phyloP scores from a whole-genome alignment of 2,113 vertebrate genomes.

The Ardeotis arabs region DNA sequence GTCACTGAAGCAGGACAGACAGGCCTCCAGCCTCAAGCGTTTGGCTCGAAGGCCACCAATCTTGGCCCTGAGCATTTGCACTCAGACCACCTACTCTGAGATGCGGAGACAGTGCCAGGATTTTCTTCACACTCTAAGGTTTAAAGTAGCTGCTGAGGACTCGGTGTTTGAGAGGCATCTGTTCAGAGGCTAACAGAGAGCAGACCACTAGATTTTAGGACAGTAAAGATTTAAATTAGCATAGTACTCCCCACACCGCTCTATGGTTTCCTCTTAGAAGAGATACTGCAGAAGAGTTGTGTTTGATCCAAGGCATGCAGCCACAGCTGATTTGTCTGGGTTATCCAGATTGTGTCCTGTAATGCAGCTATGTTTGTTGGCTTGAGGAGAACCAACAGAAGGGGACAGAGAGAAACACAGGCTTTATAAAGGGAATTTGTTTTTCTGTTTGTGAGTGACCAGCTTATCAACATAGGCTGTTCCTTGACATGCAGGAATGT shows the following conservation, averaged over 20 bases:
- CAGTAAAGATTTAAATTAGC: not conserved
- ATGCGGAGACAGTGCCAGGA: not conserved
- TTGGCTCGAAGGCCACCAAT: not conserved
- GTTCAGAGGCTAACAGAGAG: not conserved
- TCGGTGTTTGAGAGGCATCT: not conserved
- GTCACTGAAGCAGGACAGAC: accelerated
- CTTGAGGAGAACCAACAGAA: not conserved
- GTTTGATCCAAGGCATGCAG: not conserved
- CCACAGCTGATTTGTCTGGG: not conserved
- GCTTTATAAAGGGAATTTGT: not conserved
- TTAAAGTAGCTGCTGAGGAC: not conserved
- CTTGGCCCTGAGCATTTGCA: not conserved
- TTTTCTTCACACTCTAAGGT: not conserved
- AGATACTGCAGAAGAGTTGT: not conserved
- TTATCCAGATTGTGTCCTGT: not conserved
- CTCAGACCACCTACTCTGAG: not conserved
- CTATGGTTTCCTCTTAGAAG: not conserved
- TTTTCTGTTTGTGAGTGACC: not conserved
- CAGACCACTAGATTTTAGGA: accelerated
- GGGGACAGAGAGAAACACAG: not conserved
- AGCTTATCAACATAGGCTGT: not conserved
- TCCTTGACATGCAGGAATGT: not conserved
- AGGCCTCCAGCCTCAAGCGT: not conserved
- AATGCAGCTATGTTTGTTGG: not conserved
- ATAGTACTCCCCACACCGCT: accelerated